Evolutionary conservation across 2,113 vertebrate species (phyloP).

Genomic region (Heptranchias perlo): DNA sequence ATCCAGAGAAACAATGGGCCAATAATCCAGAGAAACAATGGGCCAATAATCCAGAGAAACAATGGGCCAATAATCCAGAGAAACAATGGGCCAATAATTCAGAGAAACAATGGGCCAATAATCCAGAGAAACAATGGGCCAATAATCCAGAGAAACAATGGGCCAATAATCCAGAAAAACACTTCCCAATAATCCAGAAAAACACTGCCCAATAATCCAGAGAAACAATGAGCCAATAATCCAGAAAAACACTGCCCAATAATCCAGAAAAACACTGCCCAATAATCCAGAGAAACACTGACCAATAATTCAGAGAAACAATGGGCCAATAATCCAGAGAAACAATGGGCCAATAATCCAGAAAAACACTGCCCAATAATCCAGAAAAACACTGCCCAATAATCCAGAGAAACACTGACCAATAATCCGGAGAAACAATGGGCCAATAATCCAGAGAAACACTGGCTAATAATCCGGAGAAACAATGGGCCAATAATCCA

Average conservation of each 20-base stretch:
- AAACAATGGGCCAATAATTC: too few species aligned
- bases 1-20: not conserved
- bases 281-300: not conserved
- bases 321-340: not conserved
- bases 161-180: not conserved
- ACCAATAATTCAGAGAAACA: not conserved
- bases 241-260: not conserved
- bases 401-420: not conserved
- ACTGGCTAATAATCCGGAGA: not conserved
- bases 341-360: not conserved
- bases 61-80: not conserved
- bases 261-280: not conserved
- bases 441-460: not conserved
- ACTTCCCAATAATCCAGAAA: not conserved
- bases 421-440: not conserved
- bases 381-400: not conserved
- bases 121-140: not conserved
- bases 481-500: not conserved
- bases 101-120: not conserved
- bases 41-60: not conserved
- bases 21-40: not conserved
- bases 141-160: not conserved
- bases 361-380: not conserved
- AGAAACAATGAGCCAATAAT: not conserved
- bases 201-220: not conserved